Evolutionary conservation across 2,113 vertebrate genomes (phyloP).

Genomic region (Oncorhynchus mykiss): DNA sequence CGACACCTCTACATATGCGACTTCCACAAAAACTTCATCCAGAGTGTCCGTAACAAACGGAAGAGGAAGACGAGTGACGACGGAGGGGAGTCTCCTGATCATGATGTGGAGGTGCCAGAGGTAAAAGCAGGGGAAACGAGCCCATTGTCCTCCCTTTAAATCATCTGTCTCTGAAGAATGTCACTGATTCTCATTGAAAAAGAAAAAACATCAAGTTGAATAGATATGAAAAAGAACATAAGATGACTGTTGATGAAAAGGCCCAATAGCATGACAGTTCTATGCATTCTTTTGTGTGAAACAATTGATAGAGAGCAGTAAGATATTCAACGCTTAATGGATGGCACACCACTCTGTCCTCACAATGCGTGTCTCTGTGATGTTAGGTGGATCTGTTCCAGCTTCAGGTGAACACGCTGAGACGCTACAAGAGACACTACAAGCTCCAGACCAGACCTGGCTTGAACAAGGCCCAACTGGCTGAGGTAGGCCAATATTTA

Average conservation of each 20-base stretch:
- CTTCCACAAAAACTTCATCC: conserved; percentile 99
- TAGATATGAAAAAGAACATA: too few species aligned
- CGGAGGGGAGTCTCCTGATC: conserved; percentile 95
- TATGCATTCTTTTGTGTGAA: too few species aligned
- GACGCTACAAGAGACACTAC: conserved; percentile 98
- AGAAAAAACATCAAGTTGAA: background rate
- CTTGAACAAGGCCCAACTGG: conserved; percentile 97
- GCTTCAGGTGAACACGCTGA: conserved; percentile 95
- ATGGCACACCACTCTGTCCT: too few species aligned
- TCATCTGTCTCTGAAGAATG: background rate
- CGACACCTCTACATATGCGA: conserved; percentile 97
- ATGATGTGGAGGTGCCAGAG: conserved; percentile 93
- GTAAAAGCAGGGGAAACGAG: conserved; percentile 59
- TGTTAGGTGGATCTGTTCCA: conserved; percentile 96
- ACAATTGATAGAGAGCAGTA: too few species aligned
- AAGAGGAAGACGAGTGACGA: conserved; percentile 98
- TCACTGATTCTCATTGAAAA: background rate
- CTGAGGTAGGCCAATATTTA: conserved; percentile 79
- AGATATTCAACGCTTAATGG: background rate
- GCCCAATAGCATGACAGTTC: too few species aligned
- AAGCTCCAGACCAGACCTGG: conserved; percentile 96
- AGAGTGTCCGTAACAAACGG: conserved; percentile 96
- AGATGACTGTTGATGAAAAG: too few species aligned
- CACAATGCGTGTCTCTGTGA: too few species aligned
- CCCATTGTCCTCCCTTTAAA: background rate